Base-by-base conservation (phyloP, 1,140 invertebrate species). In the Drosophila pectinifera region DNA sequence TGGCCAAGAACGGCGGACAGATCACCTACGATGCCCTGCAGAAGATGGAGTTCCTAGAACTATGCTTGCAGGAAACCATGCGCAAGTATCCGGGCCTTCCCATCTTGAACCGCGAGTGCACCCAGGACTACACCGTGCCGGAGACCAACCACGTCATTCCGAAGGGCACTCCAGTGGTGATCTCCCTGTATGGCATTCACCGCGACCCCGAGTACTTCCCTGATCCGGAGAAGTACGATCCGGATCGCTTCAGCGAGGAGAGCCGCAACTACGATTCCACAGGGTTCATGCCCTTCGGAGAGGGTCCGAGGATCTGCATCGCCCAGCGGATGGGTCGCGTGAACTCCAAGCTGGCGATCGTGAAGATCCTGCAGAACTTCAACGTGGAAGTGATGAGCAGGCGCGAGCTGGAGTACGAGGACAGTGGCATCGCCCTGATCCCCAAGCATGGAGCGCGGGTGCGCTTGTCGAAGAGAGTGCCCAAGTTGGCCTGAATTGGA, bases 281-380 rank as follows among this genome's bases (percentile, higher is more conserved):
- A 5, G 93, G 93, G 0, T 96, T 94, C 78, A 91, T 95, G 65
- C 95, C 95, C 4, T 96, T 96, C 85, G 95, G 95, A 16, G 94
- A 94, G 58, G 96, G 95, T 5, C 94, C 94, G 4, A 92, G 95
- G 53, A 95, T 95, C 2, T 91, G 90, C 55, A 76, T 90, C 49
- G 85, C 85, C 7, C 78, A 81, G 54, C 49, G 85, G 1, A 85
- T 90, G 85, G 86, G 86, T 3, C 76, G 72, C 4, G 34, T 86
- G 1, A 90, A 86, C 11, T 53, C 73, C 11, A 90, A 90, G 20
- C 22, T 90, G 36, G 86, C 82, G 7, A 62, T 90, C 7, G 63
- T 90, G 3, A 90, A 90, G 36, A 22, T 90, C 10, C 73, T 90
- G 0, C 79, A 84, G 28, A 49, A 90, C 41, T 90, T 88, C 10